A percentile compares a stretch with the other conserved stretches of the same genome.
Conservation (phyloP, 1,140 invertebrate species). For the Pseudobourletiella spinata region DNA sequence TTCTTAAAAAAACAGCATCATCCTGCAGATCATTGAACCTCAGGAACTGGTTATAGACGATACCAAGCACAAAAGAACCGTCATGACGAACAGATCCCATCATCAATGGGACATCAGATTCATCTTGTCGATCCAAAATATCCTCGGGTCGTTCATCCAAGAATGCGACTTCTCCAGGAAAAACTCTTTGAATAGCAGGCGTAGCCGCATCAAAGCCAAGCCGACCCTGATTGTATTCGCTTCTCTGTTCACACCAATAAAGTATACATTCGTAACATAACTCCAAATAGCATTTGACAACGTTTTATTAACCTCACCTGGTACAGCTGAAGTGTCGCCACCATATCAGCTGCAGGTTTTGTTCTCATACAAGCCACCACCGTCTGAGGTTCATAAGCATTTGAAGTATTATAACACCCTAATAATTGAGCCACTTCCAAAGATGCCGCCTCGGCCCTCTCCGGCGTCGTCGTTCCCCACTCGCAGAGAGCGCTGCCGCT, state of each 20-base stretch:
- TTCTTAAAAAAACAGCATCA: constrained; percentile 11
- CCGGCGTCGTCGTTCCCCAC: background rate
- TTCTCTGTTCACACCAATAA: background rate
- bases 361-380: background rate
- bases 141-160: constrained; percentile 2
- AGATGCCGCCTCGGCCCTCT: background rate
- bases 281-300: background rate
- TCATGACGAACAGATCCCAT: constrained; percentile 28
- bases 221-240: background rate
- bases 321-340: background rate
- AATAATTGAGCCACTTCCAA: background rate
- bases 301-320: background rate
- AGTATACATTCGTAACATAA: background rate
- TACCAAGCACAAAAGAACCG: constrained; percentile 20
- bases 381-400: background rate
- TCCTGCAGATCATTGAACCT: constrained; percentile 1
- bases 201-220: constrained; percentile 9
- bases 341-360: background rate
- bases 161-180: background rate
- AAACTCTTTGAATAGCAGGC: constrained; percentile 15
- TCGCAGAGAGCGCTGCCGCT: background rate
- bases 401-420: background rate
- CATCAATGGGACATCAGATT: constrained; percentile 25
- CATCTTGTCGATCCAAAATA: constrained; percentile 2
- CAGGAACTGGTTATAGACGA: constrained; percentile 16